These are phyloP conservation scores for Atta colombica DNA, from an alignment of 1,140 invertebrate genomes.

Conservation along the genomic window DNA sequence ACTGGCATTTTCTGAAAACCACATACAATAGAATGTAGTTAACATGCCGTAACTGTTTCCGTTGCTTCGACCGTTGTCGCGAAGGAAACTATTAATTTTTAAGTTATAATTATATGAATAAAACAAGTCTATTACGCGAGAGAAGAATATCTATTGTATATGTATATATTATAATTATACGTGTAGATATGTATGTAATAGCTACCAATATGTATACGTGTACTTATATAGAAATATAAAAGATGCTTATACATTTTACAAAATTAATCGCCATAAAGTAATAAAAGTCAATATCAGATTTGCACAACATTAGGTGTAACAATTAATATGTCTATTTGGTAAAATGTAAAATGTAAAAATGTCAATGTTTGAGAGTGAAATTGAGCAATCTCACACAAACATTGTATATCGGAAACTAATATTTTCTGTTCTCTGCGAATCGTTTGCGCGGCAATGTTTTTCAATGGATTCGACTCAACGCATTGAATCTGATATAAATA, in stretches of 20 bases:
- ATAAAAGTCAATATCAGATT: not conserved
- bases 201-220: not conserved
- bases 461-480: not conserved
- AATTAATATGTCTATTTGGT: not conserved
- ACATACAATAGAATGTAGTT: conserved; percentile 7
- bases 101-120: not conserved
- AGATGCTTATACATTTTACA: not conserved
- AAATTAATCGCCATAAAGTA: not conserved
- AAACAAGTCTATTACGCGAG: too few relatives aligned
- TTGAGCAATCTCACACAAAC: not conserved
- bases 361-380: not conserved
- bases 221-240: not conserved
- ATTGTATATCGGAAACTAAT: conserved; percentile 13
- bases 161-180: too few relatives aligned
- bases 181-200: not conserved
- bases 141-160: too few relatives aligned
- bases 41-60: not conserved
- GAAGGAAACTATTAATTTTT: not conserved
- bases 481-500: conserved; percentile 25
- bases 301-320: not conserved
- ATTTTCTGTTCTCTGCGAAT: not conserved
- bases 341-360: not conserved
- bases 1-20: conserved; percentile 91
- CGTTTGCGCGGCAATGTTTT: not conserved
- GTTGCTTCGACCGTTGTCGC: not conserved